A percentile compares a stretch with the other conserved stretches of the same genome.
Conservation (phyloP, 2,113 vertebrate species). For the Sinocyclocheilus anshuiensis region DNA sequence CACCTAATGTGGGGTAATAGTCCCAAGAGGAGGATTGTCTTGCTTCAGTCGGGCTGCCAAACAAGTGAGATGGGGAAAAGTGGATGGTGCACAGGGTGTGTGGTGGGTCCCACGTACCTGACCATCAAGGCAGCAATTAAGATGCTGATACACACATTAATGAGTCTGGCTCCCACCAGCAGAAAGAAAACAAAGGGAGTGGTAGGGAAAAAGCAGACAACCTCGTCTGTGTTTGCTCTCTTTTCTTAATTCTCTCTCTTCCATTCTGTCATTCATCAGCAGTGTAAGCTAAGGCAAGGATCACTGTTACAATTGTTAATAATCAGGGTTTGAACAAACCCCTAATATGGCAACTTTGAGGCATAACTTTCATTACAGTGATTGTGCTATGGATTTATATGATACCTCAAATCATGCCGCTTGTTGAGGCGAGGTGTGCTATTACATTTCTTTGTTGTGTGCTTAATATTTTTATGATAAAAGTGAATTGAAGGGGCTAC, state of each 20-base stretch:
- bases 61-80: constrained; percentile 12
- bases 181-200: constrained; percentile 37
- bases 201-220: neutral
- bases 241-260: neutral
- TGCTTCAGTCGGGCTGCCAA: constrained; percentile 38
- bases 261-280: neutral
- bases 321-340: too few relatives aligned
- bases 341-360: too few relatives aligned
- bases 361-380: too few relatives aligned
- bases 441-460: neutral
- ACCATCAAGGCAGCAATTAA: constrained; percentile 52
- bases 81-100: constrained; percentile 46
- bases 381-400: too few relatives aligned
- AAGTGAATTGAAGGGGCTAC: too few relatives aligned
- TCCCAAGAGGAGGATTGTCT: constrained; percentile 48
- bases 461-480: too few relatives aligned
- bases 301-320: too few relatives aligned
- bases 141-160: constrained; percentile 50
- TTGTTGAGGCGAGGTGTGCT: too few relatives aligned
- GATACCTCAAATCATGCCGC: too few relatives aligned
- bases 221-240: constrained; percentile 17
- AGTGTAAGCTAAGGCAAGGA: too few relatives aligned
- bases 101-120: constrained; percentile 49
- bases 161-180: constrained; percentile 29
- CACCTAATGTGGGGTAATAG: constrained; percentile 63